These are phyloP conservation scores for Oncorhynchus masou DNA, from an alignment of 2,113 vertebrate genomes.

Conservation along the genomic window DNA sequence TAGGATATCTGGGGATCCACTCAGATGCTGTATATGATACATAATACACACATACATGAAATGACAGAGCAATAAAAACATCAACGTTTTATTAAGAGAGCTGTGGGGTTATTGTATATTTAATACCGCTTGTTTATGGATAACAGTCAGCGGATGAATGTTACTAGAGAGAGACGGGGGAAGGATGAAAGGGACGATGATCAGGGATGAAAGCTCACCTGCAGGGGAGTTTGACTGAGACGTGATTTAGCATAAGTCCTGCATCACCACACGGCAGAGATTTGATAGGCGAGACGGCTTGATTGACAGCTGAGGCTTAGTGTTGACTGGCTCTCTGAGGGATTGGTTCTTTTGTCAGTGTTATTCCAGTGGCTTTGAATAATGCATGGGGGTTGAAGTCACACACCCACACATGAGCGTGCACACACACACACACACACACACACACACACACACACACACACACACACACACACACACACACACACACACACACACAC, in stretches of 20 bases:
- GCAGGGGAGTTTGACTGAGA: conserved; percentile 17
- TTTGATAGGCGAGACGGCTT: conserved; percentile 42
- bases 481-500: too few species aligned
- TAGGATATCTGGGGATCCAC: background rate
- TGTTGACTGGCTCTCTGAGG: conserved; percentile 6
- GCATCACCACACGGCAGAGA: conserved; percentile 29
- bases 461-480: too few species aligned
- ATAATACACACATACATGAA: background rate
- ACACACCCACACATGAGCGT: background rate
- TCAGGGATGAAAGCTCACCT: conserved; percentile 15
- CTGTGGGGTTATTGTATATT: background rate
- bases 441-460: too few species aligned
- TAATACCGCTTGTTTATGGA: background rate
- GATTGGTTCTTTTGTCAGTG: background rate
- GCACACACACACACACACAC: background rate
- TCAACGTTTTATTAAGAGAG: background rate
- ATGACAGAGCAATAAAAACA: background rate
- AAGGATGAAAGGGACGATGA: conserved; percentile 15
- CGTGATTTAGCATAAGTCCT: conserved; percentile 50
- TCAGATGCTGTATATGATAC: background rate
- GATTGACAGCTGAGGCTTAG: conserved; percentile 49
- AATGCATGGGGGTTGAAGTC: background rate
- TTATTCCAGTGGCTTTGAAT: conserved; percentile 1
- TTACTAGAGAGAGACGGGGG: conserved; percentile 15
- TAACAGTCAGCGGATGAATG: conserved; percentile 25